phyloP scores from a whole-genome alignment of 2,113 vertebrate species.

The Rhea americana region DNA sequence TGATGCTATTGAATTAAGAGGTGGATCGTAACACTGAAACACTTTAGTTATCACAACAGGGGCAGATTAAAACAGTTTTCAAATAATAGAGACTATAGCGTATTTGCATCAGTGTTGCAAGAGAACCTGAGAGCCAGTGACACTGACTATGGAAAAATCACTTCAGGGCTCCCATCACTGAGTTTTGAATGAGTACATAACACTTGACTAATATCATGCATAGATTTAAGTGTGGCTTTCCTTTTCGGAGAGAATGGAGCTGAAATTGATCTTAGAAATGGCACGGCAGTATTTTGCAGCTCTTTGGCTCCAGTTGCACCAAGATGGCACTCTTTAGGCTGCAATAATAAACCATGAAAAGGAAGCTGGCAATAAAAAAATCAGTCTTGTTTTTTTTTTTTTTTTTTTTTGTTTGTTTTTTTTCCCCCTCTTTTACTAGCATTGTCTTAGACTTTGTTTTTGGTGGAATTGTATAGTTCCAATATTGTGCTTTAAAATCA shows the following conservation, averaged over 20 bases:
- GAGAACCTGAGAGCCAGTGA: neutral
- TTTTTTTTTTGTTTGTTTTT: too few relatives aligned
- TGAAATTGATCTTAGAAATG: neutral
- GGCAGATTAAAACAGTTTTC: neutral
- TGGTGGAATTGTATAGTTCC: neutral
- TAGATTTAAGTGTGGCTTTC: neutral
- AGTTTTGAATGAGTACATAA: neutral
- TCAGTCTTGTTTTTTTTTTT: neutral
- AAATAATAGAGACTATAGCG: neutral
- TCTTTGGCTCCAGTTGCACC: neutral
- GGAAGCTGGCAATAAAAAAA: neutral
- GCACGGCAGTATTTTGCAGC: neutral
- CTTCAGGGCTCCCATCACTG: neutral
- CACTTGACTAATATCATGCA: neutral
- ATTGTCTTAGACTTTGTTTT: neutral
- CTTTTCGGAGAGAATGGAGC: neutral
- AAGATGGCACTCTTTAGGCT: neutral
- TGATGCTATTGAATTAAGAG: neutral
- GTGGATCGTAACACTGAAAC: neutral
- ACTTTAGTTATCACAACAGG: neutral
- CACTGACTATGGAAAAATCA: neutral
- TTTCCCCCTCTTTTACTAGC: neutral
- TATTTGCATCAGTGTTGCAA: neutral
- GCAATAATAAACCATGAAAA: neutral
- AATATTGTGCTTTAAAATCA: conserved; percentile 12